Evolutionary conservation across 2,888 invertebrate species (phyloP).

Genomic region (Prionchulus punctatus): DNA sequence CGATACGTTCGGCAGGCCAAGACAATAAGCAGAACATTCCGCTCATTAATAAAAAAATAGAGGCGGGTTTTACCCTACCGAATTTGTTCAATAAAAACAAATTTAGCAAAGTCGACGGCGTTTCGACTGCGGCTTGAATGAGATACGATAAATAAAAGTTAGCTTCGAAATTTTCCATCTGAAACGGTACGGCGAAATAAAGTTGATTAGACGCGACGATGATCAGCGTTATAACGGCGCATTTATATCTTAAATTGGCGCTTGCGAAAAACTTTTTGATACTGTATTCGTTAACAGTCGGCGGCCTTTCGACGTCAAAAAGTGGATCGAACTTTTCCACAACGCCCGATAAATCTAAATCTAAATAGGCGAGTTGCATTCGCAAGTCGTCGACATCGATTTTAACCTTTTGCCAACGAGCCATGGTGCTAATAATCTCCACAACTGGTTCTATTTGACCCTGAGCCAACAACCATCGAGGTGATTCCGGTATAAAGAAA

Average conservation of each 20-base stretch:
- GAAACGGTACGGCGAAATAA: not conserved
- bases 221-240: not conserved
- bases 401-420: not conserved
- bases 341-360: too few relatives aligned
- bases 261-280: not conserved
- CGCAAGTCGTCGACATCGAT: not conserved
- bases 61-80: too few relatives aligned
- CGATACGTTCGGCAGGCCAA: too few relatives aligned
- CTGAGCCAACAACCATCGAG: constrained; percentile 8
- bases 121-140: not conserved
- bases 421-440: not conserved
- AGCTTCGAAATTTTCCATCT: not conserved
- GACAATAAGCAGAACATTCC: too few relatives aligned
- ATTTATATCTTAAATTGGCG: not conserved
- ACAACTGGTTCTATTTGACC: not conserved
- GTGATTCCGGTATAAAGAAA: constrained; percentile 4
- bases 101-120: not conserved
- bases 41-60: too few relatives aligned
- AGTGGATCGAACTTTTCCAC: too few relatives aligned
- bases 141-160: not conserved
- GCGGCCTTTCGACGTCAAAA: too few relatives aligned
- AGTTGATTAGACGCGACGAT: not conserved
- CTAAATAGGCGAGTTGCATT: too few relatives aligned
- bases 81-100: not conserved
- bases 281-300: too few relatives aligned